phyloP scores from a whole-genome alignment of 2,797 vertebrate genomes.

The Pelobates cultripes region DNA sequence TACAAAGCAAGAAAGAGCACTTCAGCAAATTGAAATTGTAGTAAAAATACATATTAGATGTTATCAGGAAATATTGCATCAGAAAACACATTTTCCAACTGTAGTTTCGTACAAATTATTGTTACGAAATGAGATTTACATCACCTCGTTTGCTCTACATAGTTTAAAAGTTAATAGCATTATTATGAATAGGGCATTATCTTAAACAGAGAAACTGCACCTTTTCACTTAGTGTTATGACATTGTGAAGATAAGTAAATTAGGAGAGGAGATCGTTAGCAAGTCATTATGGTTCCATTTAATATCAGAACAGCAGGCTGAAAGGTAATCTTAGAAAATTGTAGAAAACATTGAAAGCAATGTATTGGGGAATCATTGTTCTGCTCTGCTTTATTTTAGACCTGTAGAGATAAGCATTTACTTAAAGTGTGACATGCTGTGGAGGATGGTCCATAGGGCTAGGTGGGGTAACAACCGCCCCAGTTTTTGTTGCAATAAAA shows the following conservation, averaged over 20 bases:
- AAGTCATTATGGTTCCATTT: background rate
- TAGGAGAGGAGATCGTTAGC: conserved; percentile 1
- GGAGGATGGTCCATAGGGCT: no score
- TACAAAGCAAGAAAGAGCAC: conserved; percentile 44
- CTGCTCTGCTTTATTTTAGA: background rate
- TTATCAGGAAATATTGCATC: conserved; percentile 15
- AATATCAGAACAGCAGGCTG: background rate
- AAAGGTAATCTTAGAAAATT: background rate
- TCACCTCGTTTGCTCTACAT: conserved; percentile 1
- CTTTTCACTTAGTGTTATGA: conserved; percentile 6
- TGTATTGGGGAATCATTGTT: background rate
- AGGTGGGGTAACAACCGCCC: no score
- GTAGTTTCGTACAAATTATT: conserved; percentile 18
- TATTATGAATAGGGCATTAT: conserved; percentile 21
- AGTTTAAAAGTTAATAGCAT: conserved; percentile 15
- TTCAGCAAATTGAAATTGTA: conserved; percentile 49
- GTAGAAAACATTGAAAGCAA: background rate
- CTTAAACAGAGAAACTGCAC: conserved; percentile 6
- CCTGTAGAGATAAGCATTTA: background rate
- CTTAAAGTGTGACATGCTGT: background rate
- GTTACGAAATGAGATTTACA: conserved; percentile 13
- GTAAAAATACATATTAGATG: conserved; percentile 41
- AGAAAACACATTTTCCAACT: conserved; percentile 17
- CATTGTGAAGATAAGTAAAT: conserved; percentile 15
- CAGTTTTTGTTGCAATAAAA: no score